Conservation (phyloP, 2,888 invertebrate genomes). For the Ischnura elegans region DNA sequence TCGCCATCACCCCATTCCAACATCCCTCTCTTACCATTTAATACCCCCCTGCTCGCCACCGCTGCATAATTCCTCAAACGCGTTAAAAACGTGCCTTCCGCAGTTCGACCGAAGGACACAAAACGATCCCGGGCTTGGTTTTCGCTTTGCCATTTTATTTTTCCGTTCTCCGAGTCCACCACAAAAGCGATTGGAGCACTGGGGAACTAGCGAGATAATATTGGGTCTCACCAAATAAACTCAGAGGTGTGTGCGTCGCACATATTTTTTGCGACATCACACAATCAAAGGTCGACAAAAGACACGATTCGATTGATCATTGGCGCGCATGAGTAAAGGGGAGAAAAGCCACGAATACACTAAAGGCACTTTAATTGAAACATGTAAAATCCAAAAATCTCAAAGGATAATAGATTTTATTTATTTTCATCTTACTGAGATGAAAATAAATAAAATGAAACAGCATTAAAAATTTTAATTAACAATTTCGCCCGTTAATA, state of each 20-base stretch:
- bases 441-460: not conserved
- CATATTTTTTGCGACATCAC: not conserved
- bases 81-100: not conserved
- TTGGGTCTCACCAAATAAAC: not conserved
- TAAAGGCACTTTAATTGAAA: not conserved
- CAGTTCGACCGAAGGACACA: not conserved
- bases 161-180: not conserved
- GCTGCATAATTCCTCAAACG: conserved; percentile 21
- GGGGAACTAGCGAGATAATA: not conserved
- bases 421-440: too few relatives aligned
- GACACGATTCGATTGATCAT: not conserved
- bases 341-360: not conserved
- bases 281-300: not conserved
- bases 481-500: too few relatives aligned
- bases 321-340: not conserved
- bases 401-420: not conserved
- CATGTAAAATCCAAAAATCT: not conserved
- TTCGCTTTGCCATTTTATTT: not conserved
- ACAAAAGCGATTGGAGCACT: not conserved
- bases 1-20: not conserved
- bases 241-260: not conserved
- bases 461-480: too few relatives aligned
- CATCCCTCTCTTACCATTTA: conserved; percentile 24
- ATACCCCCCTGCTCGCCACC: not conserved
- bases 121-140: not conserved